phyloP scores from a whole-genome alignment of 2,888 invertebrate genomes.

The Tetragonisca angustula region DNA sequence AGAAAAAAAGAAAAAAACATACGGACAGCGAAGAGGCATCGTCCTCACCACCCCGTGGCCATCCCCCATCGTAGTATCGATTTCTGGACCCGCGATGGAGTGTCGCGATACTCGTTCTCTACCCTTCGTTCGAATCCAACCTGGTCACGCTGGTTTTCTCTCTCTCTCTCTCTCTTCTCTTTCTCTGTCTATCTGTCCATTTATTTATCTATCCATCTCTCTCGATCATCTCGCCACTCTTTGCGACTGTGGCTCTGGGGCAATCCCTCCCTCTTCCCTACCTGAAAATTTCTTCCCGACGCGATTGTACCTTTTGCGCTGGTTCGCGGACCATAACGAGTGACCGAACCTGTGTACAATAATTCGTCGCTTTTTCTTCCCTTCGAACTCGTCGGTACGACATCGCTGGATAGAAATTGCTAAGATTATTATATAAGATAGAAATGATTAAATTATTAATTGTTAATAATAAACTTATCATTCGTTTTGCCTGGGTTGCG shows the following conservation, averaged over 20 bases:
- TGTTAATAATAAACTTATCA: no score
- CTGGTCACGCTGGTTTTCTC: slow-evolving; percentile 19
- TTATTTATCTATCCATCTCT: background rate
- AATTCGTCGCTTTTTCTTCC: no score
- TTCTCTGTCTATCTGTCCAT: no score
- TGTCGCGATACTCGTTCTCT: slow-evolving; percentile 67
- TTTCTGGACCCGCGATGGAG: slow-evolving; percentile 74
- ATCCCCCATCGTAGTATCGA: slow-evolving; percentile 74
- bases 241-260: slow-evolving; percentile 32
- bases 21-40: slow-evolving; percentile 65
- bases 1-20: slow-evolving; percentile 52
- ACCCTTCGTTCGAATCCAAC: slow-evolving; percentile 15
- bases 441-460: no score
- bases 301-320: no score
- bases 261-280: background rate
- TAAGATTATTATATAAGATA: no score
- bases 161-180: background rate
- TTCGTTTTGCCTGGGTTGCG: no score
- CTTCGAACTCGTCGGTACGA: no score
- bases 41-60: slow-evolving; percentile 66
- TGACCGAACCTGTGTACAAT: no score
- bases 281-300: no score
- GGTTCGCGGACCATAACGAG: no score
- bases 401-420: no score
- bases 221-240: slow-evolving; percentile 56